A percentile compares a stretch with the other conserved stretches of the same genome.
Evolutionary conservation across 2,797 vertebrate species (phyloP).

Genomic region (Falco concolor): DNA sequence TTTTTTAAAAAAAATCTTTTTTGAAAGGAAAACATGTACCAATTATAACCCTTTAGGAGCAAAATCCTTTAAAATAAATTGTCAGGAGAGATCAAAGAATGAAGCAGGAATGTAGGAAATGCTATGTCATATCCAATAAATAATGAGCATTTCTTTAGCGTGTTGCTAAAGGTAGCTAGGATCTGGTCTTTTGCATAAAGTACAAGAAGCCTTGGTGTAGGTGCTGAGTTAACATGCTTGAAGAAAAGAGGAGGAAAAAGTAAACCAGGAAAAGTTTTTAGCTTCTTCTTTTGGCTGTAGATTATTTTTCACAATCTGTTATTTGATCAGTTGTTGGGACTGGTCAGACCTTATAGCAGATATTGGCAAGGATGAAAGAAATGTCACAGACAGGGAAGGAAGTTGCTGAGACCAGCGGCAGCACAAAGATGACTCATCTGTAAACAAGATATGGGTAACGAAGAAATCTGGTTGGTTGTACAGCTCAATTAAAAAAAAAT

Average conservation of each 20-base stretch:
- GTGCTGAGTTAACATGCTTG: neutral
- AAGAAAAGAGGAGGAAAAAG: neutral
- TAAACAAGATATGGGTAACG: neutral
- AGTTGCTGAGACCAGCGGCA: neutral
- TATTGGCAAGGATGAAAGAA: neutral
- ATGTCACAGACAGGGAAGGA: neutral
- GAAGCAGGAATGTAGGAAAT: neutral
- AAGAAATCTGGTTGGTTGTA: neutral
- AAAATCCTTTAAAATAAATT: constrained; percentile 31
- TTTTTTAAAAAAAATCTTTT: neutral
- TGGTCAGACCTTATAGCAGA: neutral
- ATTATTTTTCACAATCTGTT: neutral
- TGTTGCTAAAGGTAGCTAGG: neutral
- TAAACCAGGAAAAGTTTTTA: neutral
- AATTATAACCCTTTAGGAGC: neutral
- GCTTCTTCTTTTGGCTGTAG: neutral
- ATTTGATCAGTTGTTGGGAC: neutral
- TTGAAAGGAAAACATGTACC: neutral
- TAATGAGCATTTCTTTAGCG: neutral
- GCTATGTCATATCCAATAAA: neutral
- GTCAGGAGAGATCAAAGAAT: constrained; percentile 13
- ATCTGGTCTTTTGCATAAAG: neutral
- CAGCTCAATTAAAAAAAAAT: neutral
- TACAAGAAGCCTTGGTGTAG: neutral
- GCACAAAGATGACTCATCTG: neutral